These are phyloP conservation scores for Ceratina calcarata DNA, from an alignment of 1,140 invertebrate genomes.

Conservation along the genomic window DNA sequence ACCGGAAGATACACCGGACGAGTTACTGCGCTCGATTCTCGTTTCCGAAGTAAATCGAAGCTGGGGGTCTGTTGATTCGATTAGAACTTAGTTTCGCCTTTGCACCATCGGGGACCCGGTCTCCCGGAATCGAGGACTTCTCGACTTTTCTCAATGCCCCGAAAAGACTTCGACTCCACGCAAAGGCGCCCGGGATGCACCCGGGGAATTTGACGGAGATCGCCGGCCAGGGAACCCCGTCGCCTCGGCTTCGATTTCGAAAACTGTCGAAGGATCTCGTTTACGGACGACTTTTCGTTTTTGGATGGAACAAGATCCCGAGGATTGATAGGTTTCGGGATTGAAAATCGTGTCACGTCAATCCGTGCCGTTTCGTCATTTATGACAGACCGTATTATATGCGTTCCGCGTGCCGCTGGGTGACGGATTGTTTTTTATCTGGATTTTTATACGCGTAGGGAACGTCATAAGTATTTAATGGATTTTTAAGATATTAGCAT, in stretches of 20 bases:
- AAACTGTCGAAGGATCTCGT: background rate
- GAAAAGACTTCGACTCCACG: slow-evolving; percentile 15
- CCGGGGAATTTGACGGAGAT: slow-evolving; percentile 39
- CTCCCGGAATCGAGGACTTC: slow-evolving; percentile 27
- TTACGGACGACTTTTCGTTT: background rate
- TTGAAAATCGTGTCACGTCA: slow-evolving; percentile 20
- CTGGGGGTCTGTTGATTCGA: slow-evolving; percentile 64
- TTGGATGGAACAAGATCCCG: background rate
- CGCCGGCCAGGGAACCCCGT: background rate
- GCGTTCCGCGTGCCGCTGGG: too few species aligned
- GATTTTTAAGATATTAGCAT: too few species aligned
- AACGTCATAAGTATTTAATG: too few species aligned
- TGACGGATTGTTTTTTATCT: too few species aligned
- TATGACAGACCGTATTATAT: too few species aligned
- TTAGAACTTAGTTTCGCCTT: slow-evolving; percentile 67
- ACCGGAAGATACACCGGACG: slow-evolving; percentile 49
- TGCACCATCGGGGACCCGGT: slow-evolving; percentile 57
- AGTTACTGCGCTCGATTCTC: slow-evolving; percentile 38
- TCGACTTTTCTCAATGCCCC: slow-evolving; percentile 48
- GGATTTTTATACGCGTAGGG: too few species aligned
- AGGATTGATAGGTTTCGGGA: background rate
- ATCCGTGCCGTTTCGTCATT: background rate
- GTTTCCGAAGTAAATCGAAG: slow-evolving; percentile 58
- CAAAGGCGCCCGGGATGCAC: slow-evolving; percentile 13
- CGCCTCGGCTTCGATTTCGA: background rate